These are phyloP conservation scores for Trochalopteron elliotii DNA, from an alignment of 2,113 vertebrate genomes.

Conservation along the genomic window DNA sequence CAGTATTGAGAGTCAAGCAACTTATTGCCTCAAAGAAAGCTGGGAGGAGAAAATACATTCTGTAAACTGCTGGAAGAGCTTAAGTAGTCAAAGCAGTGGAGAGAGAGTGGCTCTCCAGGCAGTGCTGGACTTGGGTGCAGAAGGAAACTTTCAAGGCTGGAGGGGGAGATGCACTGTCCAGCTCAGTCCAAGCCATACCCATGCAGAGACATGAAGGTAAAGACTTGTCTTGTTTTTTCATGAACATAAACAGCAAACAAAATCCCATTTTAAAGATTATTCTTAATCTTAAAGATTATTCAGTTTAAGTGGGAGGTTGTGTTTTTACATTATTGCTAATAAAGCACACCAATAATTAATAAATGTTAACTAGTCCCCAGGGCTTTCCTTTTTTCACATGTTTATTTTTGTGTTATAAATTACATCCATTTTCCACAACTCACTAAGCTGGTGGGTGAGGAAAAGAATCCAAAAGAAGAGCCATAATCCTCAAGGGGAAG, in stretches of 20 bases:
- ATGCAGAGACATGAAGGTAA: background rate
- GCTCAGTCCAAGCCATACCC: background rate
- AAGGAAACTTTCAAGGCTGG: background rate
- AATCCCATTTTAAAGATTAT: background rate
- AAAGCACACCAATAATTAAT: constrained; percentile 35
- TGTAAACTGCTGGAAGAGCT: background rate
- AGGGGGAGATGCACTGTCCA: background rate
- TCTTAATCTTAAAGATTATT: background rate
- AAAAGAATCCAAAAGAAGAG: constrained; percentile 44
- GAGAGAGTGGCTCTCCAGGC: background rate
- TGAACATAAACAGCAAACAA: background rate
- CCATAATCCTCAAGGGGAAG: constrained; percentile 63
- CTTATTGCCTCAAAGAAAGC: accelerated
- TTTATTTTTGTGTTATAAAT: constrained; percentile 55
- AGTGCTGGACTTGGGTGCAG: background rate
- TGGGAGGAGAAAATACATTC: background rate
- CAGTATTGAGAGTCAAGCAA: background rate
- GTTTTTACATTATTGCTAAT: constrained; percentile 6
- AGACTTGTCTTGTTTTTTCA: background rate
- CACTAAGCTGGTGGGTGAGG: background rate
- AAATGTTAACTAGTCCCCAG: background rate
- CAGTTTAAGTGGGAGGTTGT: background rate
- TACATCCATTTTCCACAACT: constrained; percentile 32
- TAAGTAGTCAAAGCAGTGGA: background rate
- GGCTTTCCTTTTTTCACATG: background rate